Evolutionary conservation across 2,888 invertebrate genomes (phyloP).

Genomic region (Parnassius apollo): DNA sequence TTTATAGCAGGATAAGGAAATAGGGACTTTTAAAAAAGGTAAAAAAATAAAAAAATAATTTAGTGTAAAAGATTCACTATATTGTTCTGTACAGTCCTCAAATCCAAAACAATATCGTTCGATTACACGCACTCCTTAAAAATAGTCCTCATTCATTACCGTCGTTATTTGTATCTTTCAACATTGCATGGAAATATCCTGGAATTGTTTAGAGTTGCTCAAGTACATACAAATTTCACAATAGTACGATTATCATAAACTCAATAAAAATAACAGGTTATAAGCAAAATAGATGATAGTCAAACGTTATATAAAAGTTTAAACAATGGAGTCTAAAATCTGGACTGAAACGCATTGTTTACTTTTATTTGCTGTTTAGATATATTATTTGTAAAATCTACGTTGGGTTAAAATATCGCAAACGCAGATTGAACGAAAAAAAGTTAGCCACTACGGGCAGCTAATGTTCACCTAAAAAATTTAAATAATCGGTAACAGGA

Average conservation of each 20-base stretch:
- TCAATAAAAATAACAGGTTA: conserved; percentile 3
- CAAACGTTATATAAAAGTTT: not conserved
- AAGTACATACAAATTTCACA: conserved; percentile 1
- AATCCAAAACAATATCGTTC: conserved; percentile 72
- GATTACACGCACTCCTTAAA: conserved; percentile 59
- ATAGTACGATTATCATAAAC: not conserved
- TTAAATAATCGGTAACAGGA: too few relatives aligned
- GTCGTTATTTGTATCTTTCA: conserved; percentile 46
- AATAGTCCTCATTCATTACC: conserved; percentile 48
- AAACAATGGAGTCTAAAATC: not conserved
- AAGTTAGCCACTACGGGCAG: too few relatives aligned
- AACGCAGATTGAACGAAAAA: not conserved
- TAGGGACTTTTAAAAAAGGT: conserved; percentile 23
- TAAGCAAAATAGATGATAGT: conserved; percentile 8
- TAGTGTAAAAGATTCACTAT: conserved; percentile 74
- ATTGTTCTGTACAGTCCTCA: conserved; percentile 69
- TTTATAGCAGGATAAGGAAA: too few relatives aligned
- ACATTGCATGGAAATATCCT: conserved; percentile 44
- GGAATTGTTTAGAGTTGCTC: conserved; percentile 40
- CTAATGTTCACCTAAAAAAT: too few relatives aligned
- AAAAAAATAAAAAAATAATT: conserved; percentile 48
- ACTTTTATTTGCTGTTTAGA: not conserved
- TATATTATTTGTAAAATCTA: not conserved
- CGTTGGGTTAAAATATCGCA: not conserved
- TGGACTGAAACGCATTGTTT: conserved; percentile 13